A percentile compares a stretch with the other conserved stretches of the same genome.
Conservation (phyloP, 2,888 invertebrate genomes). For the Ryuthela nishihirai region DNA sequence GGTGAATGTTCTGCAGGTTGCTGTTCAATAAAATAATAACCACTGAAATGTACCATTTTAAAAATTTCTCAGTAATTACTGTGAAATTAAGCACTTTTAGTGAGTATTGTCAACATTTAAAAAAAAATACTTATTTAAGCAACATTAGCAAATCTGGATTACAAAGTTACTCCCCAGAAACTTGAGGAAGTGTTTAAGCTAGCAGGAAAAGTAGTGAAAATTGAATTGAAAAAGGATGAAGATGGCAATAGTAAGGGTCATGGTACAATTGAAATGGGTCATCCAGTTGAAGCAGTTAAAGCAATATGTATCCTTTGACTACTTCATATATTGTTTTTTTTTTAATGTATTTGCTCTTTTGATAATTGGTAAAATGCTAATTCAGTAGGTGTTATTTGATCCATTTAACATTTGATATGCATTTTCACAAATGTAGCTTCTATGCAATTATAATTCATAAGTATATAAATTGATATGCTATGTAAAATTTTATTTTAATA, state of each 20-base stretch:
- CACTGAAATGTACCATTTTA: too few relatives aligned
- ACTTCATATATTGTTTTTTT: neutral
- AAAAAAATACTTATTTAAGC: too few relatives aligned
- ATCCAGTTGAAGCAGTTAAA: constrained; percentile 96
- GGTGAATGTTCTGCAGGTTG: too few relatives aligned
- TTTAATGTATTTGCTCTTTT: neutral
- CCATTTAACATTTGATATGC: too few relatives aligned
- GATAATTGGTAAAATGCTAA: neutral
- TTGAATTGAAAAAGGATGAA: constrained; percentile 87
- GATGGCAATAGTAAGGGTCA: constrained; percentile 95
- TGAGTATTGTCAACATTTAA: too few relatives aligned
- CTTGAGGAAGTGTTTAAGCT: constrained; percentile 92
- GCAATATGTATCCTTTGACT: constrained; percentile 65
- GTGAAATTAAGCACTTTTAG: too few relatives aligned
- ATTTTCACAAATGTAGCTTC: neutral
- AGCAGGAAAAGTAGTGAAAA: constrained; percentile 85
- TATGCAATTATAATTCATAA: neutral
- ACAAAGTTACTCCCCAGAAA: constrained; percentile 89
- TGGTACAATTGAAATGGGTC: constrained; percentile 92
- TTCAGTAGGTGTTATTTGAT: neutral
- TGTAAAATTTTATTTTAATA: too few relatives aligned
- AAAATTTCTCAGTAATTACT: too few relatives aligned
- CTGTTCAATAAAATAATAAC: too few relatives aligned
- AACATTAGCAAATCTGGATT: too few relatives aligned
- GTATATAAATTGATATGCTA: neutral